Evolutionary conservation across 2,888 invertebrate genomes (phyloP).

Genomic region (Protonemura montana): DNA sequence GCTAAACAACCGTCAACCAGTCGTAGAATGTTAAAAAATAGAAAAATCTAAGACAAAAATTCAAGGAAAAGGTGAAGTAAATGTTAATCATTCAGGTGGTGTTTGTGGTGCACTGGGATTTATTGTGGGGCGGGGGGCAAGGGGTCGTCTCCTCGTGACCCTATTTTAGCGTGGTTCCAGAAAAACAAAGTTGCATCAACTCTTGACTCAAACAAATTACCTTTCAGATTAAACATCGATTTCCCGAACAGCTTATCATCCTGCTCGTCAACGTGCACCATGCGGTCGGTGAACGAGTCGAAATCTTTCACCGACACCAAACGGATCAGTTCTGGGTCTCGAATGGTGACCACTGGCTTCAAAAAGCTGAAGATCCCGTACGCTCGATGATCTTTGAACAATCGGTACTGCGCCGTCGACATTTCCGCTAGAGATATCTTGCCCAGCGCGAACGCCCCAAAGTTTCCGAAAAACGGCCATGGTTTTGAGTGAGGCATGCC

Average conservation of each 20-base stretch:
- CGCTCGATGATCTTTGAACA: constrained; percentile 31
- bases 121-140: no score
- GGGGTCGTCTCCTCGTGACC: no score
- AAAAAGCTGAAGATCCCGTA: constrained; percentile 32
- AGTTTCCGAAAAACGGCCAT: not conserved
- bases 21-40: no score
- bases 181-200: not conserved
- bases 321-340: constrained; percentile 37
- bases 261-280: constrained; percentile 9
- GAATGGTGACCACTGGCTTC: constrained; percentile 5
- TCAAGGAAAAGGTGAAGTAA: no score
- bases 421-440: not conserved
- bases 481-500: not conserved
- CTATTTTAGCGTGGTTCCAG: no score
- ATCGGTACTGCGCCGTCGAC: not conserved
- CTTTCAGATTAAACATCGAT: constrained; percentile 33
- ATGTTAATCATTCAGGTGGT: no score
- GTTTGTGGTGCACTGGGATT: no score
- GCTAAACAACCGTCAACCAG: no score
- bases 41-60: no score
- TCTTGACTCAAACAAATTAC: constrained; percentile 9
- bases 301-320: constrained; percentile 40
- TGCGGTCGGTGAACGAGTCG: constrained; percentile 40
- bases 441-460: not conserved
- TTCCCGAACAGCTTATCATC: constrained; percentile 30